Evolutionary conservation across 1,140 invertebrate species (phyloP).

Genomic region (Drosophila setifemur): DNA sequence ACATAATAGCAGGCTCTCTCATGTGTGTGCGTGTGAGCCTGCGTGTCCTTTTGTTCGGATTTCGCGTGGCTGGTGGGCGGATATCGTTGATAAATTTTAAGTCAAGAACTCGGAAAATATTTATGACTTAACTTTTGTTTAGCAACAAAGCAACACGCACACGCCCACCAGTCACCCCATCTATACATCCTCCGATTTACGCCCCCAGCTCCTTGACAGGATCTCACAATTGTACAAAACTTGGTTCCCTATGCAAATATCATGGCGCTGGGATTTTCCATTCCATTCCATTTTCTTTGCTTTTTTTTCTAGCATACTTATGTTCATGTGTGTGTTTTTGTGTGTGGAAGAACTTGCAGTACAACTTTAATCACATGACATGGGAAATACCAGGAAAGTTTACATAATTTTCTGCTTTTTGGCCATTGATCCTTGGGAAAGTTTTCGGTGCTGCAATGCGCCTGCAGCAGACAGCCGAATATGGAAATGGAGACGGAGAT

Average conservation of each 20-base stretch:
- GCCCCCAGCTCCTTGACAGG: not conserved
- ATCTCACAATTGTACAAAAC: constrained; percentile 62
- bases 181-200: constrained; percentile 7
- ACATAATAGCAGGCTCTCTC: not conserved
- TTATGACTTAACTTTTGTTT: constrained; percentile 81
- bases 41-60: constrained; percentile 45
- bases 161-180: not conserved
- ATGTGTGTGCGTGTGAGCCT: constrained; percentile 5
- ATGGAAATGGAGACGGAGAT: no score
- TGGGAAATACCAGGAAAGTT: constrained; percentile 62
- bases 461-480: constrained; percentile 13
- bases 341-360: constrained; percentile 12
- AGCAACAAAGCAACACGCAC: constrained; percentile 65
- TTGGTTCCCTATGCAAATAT: constrained; percentile 68
- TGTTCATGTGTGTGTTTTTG: no score
- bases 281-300: no score
- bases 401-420: constrained; percentile 53
- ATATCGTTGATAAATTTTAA: constrained; percentile 81
- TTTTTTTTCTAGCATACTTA: no score
- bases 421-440: constrained; percentile 61
- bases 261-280: not conserved
- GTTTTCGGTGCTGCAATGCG: constrained; percentile 40
- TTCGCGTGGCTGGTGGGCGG: constrained; percentile 46
- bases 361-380: constrained; percentile 78
- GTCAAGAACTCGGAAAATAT: constrained; percentile 80